phyloP scores from a whole-genome alignment of 2,888 invertebrate genomes.

The Caradrina clavipalpis region DNA sequence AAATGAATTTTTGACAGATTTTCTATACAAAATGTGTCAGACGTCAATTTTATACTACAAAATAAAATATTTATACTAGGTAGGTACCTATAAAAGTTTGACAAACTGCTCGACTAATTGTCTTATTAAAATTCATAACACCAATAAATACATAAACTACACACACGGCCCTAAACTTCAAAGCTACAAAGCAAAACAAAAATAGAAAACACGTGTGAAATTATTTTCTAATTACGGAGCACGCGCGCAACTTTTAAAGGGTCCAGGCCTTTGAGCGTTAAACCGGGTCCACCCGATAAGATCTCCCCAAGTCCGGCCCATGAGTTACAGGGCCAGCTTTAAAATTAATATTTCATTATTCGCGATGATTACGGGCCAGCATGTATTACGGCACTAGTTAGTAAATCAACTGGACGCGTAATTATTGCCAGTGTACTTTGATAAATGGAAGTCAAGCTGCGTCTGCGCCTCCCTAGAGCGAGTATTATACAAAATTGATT shows the following conservation, averaged over 20 bases:
- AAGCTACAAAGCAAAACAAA: conserved; percentile 28
- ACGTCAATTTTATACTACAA: too few species aligned
- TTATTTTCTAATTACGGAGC: conserved; percentile 55
- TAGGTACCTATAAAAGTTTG: too few species aligned
- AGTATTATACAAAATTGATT: conserved; percentile 48
- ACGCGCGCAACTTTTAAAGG: conserved; percentile 56
- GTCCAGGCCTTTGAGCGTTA: conserved; percentile 46
- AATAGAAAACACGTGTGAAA: conserved; percentile 57
- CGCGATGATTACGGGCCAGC: conserved; percentile 62
- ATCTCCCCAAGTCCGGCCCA: conserved; percentile 48
- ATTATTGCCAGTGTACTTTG: conserved; percentile 59
- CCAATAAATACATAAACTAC: too few species aligned
- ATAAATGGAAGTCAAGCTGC: conserved; percentile 52
- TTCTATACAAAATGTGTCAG: too few species aligned
- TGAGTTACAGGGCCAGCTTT: conserved; percentile 50
- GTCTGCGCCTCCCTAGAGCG: conserved; percentile 40
- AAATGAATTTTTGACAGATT: too few species aligned
- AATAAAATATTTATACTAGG: too few species aligned
- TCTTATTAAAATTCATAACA: conserved; percentile 6
- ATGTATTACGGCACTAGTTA: conserved; percentile 65
- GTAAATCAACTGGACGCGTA: conserved; percentile 70
- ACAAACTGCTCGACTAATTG: not conserved
- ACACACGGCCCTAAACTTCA: conserved; percentile 1
- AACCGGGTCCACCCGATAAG: conserved; percentile 58
- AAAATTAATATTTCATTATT: conserved; percentile 66